A percentile compares a stretch with the other conserved stretches of the same genome.
phyloP scores from a whole-genome alignment of 2,797 vertebrate genomes.

The Bovichtus variegatus region DNA sequence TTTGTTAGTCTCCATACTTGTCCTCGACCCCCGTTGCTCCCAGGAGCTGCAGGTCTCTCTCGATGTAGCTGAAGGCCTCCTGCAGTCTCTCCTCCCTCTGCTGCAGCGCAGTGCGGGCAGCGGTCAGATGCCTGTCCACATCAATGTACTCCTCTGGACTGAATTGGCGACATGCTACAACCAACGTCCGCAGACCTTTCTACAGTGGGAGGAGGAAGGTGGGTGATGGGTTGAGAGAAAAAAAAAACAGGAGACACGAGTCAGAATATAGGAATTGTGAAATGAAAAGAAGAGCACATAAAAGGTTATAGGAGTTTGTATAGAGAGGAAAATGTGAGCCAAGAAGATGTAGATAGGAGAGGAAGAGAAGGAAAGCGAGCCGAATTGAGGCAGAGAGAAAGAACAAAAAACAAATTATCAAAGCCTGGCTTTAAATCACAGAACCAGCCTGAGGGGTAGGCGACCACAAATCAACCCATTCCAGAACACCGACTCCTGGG shows the following conservation, averaged over 20 bases:
- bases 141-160: conserved; percentile 90
- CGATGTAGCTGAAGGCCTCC: conserved; percentile 91
- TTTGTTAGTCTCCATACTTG: conserved; percentile 84
- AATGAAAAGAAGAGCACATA: not conserved
- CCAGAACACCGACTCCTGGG: conserved; percentile 22
- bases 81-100: conserved; percentile 92
- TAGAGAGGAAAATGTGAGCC: not conserved
- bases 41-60: conserved; percentile 92
- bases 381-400: not conserved
- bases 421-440: conserved; percentile 51
- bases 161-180: conserved; percentile 93
- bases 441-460: conserved; percentile 39
- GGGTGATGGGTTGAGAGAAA: not conserved
- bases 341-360: not conserved
- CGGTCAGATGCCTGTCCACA: conserved; percentile 87
- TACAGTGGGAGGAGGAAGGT: conserved; percentile 54
- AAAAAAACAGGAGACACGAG: not conserved
- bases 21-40: conserved; percentile 98
- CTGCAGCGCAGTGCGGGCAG: conserved; percentile 94
- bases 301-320: not conserved
- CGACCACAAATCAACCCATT: conserved; percentile 65
- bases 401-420: conserved; percentile 40
- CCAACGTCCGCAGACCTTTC: conserved; percentile 97
- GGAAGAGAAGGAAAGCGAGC: not conserved
- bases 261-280: not conserved